These are phyloP conservation scores for Geotrypetes seraphini DNA, from an alignment of 2,797 vertebrate species.

Conservation along the genomic window DNA sequence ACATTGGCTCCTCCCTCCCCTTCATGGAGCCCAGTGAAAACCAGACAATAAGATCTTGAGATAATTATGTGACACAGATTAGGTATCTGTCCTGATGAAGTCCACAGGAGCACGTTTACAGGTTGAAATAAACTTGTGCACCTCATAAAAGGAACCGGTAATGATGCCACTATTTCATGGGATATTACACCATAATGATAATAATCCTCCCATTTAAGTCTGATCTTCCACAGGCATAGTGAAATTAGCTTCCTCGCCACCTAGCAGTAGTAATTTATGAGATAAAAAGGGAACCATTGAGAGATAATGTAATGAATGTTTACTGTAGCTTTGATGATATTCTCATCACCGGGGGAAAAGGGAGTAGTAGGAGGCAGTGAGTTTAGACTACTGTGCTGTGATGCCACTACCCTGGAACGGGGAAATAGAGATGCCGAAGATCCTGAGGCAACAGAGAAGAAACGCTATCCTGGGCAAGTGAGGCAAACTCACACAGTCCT, in stretches of 20 bases:
- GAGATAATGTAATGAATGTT: slow-evolving; percentile 79
- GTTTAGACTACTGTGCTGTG: slow-evolving; percentile 35
- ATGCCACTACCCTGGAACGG: slow-evolving; percentile 22
- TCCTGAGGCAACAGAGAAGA: slow-evolving; percentile 31
- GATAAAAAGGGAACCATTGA: slow-evolving; percentile 73
- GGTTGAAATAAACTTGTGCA: slow-evolving; percentile 71
- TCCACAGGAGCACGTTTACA: slow-evolving; percentile 41
- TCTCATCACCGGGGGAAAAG: slow-evolving; percentile 56
- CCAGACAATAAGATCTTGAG: slow-evolving; percentile 11
- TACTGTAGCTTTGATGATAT: slow-evolving; percentile 70
- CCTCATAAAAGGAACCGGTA: slow-evolving; percentile 83
- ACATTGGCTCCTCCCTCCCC: slow-evolving; percentile 21
- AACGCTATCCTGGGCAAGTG: slow-evolving; percentile 55
- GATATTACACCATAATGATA: slow-evolving; percentile 98
- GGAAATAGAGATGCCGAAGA: neutral
- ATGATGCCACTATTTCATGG: slow-evolving; percentile 97
- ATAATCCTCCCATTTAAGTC: slow-evolving; percentile 93
- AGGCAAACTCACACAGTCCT: slow-evolving; percentile 58
- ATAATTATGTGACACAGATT: slow-evolving; percentile 21
- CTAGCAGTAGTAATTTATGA: slow-evolving; percentile 86
- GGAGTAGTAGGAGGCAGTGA: slow-evolving; percentile 41
- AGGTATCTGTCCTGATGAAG: slow-evolving; percentile 40
- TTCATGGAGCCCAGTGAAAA: slow-evolving; percentile 5
- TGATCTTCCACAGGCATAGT: slow-evolving; percentile 79
- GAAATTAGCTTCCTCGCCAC: slow-evolving; percentile 84